Base-by-base conservation (phyloP, 2,888 invertebrate species). In the Ochropleura leucogaster region DNA sequence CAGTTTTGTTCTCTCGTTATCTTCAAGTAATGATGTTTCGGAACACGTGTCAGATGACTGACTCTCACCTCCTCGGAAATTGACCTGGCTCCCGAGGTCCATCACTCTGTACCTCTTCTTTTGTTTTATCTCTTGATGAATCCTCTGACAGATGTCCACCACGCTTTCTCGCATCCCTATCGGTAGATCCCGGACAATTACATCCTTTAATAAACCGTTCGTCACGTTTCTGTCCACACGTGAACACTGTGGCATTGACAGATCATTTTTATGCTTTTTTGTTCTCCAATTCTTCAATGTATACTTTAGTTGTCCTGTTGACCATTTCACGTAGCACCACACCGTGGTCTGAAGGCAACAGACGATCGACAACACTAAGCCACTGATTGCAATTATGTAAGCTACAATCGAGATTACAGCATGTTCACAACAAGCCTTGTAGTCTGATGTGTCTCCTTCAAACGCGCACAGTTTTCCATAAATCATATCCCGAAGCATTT, bases 111-210 rank as follows among this genome's bases (percentile, higher is more conserved):
- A 94, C 49, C 93, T 89, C 55, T 87, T 93, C 82, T 94, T 93
- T 78, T 85, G 85, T 66, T 83, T 89, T 5, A 93, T 86, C 67
- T 93, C 92, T 63, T 85, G 89, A 3, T 87, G 88, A 69, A 94
- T 91, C 77, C 90, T 92, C 8, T 92, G 91, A 71, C 94, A 94
- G 40, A 94, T 86, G 47, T 93, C 90, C 5, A 93, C 89, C 3
- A 90, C 82, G 77, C 92, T 94, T 4, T 90, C 89, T 57, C 93
- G 89, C 62, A 95, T 72, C 68, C 94, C 94, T 40, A 95, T 66
- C 3, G 95, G 95, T 70, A 95, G 84, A 70, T 94, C 92, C 62
- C 90, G 91, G 0, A 91, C 88, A 44, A 95, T 91, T 0, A 95
- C 93, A 65, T 95, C 93, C 42, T 88, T 92, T n/a, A 95, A 77